Percentiles rank a stretch among this genome's conserved stretches.
These are phyloP conservation scores for Mus spretus DNA, from an alignment of 2,797 vertebrate species.

Conservation along the genomic window DNA sequence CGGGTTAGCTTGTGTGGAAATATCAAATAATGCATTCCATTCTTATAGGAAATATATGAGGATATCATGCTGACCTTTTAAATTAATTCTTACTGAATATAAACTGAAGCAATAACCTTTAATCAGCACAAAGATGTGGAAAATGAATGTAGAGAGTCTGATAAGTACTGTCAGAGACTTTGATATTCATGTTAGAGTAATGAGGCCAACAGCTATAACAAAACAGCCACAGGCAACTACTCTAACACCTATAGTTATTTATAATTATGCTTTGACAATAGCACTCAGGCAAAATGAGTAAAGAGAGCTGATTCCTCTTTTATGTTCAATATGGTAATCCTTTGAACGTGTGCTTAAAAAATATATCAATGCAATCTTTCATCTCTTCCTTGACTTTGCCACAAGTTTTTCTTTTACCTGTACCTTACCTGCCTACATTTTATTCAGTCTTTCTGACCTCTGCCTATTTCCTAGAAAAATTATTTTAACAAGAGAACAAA, in stretches of 20 bases:
- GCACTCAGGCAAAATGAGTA: background rate
- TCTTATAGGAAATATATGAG: background rate
- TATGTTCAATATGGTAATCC: background rate
- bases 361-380: background rate
- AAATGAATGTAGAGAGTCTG: background rate
- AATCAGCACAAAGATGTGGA: background rate
- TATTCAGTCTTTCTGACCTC: background rate
- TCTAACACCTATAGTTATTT: slow-evolving; percentile 27
- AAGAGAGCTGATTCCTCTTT: background rate
- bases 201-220: background rate
- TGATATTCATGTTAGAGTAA: background rate
- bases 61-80: background rate
- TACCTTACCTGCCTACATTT: background rate
- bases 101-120: slow-evolving; percentile 40
- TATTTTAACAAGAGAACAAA: background rate
- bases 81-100: background rate
- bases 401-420: background rate
- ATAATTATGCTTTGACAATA: background rate
- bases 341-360: background rate
- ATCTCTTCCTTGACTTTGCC: background rate
- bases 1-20: background rate
- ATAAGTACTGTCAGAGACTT: background rate
- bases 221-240: background rate
- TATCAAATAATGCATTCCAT: background rate
- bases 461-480: background rate